phyloP scores from a whole-genome alignment of 2,797 vertebrate species.

The Pseudochirops corinnae region DNA sequence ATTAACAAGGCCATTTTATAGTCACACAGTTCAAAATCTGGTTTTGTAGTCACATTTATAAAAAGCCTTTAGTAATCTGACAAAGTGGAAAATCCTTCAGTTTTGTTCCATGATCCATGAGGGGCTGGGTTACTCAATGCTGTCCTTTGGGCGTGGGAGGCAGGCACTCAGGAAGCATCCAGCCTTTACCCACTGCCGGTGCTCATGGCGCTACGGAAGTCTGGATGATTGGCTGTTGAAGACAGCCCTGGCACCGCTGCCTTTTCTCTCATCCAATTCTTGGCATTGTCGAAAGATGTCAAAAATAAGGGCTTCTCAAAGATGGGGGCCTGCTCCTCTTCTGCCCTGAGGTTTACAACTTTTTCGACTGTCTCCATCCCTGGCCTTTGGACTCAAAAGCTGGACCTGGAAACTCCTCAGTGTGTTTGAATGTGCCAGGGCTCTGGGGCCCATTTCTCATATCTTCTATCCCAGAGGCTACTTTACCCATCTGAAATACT shows the following conservation, averaged over 20 bases:
- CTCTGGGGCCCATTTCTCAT: neutral
- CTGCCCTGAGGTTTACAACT: rapidly evolving
- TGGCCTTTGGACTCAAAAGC: neutral
- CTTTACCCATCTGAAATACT: neutral
- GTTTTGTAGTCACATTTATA: neutral
- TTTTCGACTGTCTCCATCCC: neutral
- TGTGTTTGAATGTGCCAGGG: neutral
- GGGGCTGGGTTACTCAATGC: neutral
- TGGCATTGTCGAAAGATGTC: neutral
- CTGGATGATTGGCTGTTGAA: neutral
- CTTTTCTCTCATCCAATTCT: neutral
- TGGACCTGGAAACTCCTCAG: neutral
- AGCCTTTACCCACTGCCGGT: neutral
- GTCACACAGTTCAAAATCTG: neutral
- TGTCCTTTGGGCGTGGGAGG: neutral
- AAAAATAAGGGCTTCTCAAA: neutral
- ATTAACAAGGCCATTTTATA: neutral
- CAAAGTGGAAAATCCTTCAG: neutral
- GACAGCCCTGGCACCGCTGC: neutral
- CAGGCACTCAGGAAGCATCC: neutral
- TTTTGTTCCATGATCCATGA: neutral
- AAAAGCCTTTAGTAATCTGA: neutral
- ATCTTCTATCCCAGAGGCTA: neutral
- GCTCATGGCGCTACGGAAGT: neutral
- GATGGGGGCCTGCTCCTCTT: neutral